phyloP scores from a whole-genome alignment of 2,113 vertebrate species.

The Motacilla tschutschensis region DNA sequence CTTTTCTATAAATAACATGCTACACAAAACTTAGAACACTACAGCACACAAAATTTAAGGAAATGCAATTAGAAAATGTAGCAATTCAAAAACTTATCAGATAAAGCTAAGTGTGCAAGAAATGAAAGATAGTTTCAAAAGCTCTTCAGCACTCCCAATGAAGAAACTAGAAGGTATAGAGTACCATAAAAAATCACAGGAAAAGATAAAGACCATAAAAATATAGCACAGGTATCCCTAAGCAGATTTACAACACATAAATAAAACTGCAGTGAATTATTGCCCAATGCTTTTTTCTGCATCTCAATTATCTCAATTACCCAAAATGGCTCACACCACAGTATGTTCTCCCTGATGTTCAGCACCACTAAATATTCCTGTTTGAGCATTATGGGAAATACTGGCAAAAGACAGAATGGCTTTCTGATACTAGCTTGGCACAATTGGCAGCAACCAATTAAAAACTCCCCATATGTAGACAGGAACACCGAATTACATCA shows the following conservation, averaged over 20 bases:
- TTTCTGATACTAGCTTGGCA: not conserved
- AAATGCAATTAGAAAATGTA: not conserved
- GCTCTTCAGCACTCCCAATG: not conserved
- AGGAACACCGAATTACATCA: not conserved
- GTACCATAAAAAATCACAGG: not conserved
- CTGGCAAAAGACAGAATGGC: not conserved
- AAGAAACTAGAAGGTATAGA: not conserved
- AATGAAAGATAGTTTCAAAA: not conserved
- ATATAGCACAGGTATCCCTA: not conserved
- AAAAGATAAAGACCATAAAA: not conserved
- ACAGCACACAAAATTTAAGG: not conserved
- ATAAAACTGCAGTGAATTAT: not conserved
- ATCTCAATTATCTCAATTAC: not conserved
- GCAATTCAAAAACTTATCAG: not conserved
- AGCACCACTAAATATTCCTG: not conserved
- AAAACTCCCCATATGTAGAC: rapidly evolving
- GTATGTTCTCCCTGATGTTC: not conserved
- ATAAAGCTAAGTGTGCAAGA: not conserved
- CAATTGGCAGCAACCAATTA: not conserved
- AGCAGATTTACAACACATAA: not conserved
- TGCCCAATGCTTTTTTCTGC: not conserved
- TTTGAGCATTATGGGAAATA: not conserved
- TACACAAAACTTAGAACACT: not conserved
- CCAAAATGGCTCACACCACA: not conserved
- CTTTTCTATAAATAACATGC: not conserved